Percentiles rank a stretch among this genome's conserved stretches.
Conservation (phyloP, 2,888 invertebrate genomes). For the Helleia helle region DNA sequence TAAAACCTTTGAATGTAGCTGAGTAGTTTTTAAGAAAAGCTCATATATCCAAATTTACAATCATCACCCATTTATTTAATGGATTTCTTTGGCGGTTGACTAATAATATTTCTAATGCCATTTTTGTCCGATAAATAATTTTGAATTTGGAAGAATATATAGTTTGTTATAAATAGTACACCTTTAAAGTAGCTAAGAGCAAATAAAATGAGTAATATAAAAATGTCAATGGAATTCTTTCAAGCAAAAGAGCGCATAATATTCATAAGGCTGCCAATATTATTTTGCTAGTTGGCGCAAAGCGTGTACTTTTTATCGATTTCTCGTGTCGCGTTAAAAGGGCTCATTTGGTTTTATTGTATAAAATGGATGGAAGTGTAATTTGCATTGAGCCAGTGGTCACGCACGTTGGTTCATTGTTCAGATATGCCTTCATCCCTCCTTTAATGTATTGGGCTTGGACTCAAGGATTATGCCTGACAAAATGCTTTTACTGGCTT, state of each 20-base stretch:
- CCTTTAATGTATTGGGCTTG: constrained; percentile 44
- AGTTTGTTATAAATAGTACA: too few species aligned
- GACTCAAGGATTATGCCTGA: constrained; percentile 20
- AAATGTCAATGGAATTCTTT: too few species aligned
- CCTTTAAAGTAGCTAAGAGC: too few species aligned
- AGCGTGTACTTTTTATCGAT: constrained; percentile 57
- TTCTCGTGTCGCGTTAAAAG: constrained; percentile 67
- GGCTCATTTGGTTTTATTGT: constrained; percentile 70
- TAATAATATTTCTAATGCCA: too few species aligned
- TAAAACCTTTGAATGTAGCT: too few species aligned
- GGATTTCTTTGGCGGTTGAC: too few species aligned
- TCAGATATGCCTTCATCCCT: constrained; percentile 45
- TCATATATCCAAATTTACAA: too few species aligned
- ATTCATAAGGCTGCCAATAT: background rate
- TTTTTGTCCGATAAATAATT: too few species aligned
- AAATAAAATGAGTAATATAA: too few species aligned
- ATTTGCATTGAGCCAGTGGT: constrained; percentile 68
- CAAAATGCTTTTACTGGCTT: constrained; percentile 20
- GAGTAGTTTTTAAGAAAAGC: too few species aligned
- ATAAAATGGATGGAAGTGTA: constrained; percentile 66
- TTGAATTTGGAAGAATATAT: too few species aligned
- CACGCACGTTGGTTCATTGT: constrained; percentile 64
- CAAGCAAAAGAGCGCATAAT: background rate
- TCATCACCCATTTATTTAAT: too few species aligned
- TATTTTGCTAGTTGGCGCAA: constrained; percentile 10